Evolutionary conservation across 1,140 invertebrate genomes (phyloP).

Genomic region (Drosophila erecta): DNA sequence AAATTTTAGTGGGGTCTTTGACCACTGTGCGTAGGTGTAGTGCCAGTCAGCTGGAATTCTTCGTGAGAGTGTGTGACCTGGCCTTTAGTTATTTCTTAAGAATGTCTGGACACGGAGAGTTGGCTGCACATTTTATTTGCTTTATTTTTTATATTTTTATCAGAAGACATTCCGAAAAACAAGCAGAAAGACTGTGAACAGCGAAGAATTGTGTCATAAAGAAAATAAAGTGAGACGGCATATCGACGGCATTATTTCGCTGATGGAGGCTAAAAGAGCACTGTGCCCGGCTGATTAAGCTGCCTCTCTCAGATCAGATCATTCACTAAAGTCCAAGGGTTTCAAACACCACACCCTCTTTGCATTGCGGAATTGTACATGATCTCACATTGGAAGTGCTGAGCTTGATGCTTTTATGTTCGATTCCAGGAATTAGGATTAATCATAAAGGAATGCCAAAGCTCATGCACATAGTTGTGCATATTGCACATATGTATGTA

Average conservation of each 20-base stretch:
- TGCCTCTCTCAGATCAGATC: constrained; percentile 45
- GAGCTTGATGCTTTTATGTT: constrained; percentile 21
- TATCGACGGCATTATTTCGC: constrained; percentile 47
- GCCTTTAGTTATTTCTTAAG: constrained; percentile 67
- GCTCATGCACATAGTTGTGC: no score
- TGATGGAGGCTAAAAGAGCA: constrained; percentile 75
- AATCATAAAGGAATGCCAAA: constrained; percentile 66
- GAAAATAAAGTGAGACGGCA: constrained; percentile 59
- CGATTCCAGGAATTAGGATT: constrained; percentile 64
- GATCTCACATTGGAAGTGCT: constrained; percentile 36
- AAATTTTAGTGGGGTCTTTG: neutral
- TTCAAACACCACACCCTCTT: constrained; percentile 25
- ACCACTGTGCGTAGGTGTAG: constrained; percentile 70
- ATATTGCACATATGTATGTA: no score
- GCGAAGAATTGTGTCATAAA: constrained; percentile 78
- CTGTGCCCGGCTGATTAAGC: constrained; percentile 17
- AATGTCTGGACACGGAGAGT: constrained; percentile 46
- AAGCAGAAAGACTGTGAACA: constrained; percentile 64
- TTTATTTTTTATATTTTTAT: constrained; percentile 42
- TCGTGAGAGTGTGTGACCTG: constrained; percentile 42
- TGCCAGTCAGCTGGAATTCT: constrained; percentile 46
- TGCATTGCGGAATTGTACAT: constrained; percentile 40
- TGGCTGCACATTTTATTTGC: constrained; percentile 16
- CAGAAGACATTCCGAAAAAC: constrained; percentile 60
- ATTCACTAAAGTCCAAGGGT: constrained; percentile 46